A percentile compares a stretch with the other conserved stretches of the same genome.
Conservation (phyloP, 2,888 invertebrate species). For the Cinara cedri region DNA sequence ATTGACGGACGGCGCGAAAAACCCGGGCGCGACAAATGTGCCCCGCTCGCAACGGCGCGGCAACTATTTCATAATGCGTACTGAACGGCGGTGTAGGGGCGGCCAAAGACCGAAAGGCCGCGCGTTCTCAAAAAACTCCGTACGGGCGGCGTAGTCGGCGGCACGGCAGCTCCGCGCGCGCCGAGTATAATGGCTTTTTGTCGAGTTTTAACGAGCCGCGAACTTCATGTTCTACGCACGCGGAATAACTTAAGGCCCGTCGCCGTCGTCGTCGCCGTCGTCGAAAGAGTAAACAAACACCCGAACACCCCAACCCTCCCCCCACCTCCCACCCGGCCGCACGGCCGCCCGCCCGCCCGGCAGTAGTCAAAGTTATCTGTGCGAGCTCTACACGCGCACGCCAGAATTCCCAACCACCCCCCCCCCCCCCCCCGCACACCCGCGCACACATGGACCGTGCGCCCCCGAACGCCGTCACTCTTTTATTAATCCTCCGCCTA, state of each 20-base stretch:
- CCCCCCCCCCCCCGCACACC: no score
- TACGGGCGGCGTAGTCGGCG: not conserved
- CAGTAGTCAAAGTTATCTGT: constrained; percentile 19
- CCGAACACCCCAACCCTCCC: not conserved
- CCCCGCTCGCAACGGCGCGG: no score
- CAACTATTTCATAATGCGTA: no score
- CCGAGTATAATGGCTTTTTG: constrained; percentile 48
- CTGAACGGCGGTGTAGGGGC: no score
- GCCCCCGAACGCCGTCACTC: not conserved
- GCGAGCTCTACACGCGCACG: not conserved
- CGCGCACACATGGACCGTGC: no score
- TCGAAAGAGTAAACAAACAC: constrained; percentile 47
- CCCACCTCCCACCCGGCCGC: not conserved
- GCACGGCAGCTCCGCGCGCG: not conserved
- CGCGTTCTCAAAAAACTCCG: not conserved
- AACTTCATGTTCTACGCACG: constrained; percentile 55
- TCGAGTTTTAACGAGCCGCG: constrained; percentile 56
- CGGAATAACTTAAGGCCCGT: constrained; percentile 53
- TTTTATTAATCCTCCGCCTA: constrained; percentile 35
- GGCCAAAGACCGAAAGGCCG: no score
- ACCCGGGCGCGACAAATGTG: no score
- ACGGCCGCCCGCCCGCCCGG: not conserved
- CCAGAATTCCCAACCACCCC: no score
- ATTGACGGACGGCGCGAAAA: no score
- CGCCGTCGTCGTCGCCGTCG: not conserved